Percentiles rank a stretch among this genome's conserved stretches.
Evolutionary conservation across 2,797 vertebrate genomes (phyloP).

Genomic region (Peromyscus aztecus): DNA sequence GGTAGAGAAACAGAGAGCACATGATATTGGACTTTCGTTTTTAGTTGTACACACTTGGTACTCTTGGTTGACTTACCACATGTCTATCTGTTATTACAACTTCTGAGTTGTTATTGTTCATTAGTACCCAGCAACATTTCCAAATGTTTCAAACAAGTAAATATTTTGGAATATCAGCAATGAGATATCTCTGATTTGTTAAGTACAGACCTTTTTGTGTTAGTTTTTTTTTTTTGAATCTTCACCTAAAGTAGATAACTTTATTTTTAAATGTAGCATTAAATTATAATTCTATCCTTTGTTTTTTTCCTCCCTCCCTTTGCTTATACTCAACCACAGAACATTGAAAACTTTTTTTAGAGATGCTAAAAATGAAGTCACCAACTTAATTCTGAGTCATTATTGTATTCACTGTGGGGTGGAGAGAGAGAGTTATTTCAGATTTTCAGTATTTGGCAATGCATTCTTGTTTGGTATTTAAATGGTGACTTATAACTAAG

Average conservation of each 20-base stretch:
- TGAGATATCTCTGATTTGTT: slow-evolving; percentile 54
- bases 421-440: slow-evolving; percentile 44
- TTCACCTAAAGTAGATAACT: slow-evolving; percentile 12
- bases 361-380: slow-evolving; percentile 66
- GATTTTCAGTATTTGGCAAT: slow-evolving; percentile 30
- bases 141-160: slow-evolving; percentile 47
- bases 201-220: slow-evolving; percentile 47
- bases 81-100: slow-evolving; percentile 50
- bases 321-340: slow-evolving; percentile 6
- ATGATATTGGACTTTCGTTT: neutral
- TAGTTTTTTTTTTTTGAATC: slow-evolving; percentile 48
- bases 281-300: slow-evolving; percentile 6
- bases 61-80: slow-evolving; percentile 58
- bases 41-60: slow-evolving; percentile 36
- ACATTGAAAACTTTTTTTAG: slow-evolving; percentile 28
- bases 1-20: neutral
- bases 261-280: slow-evolving; percentile 40
- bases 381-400: slow-evolving; percentile 47
- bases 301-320: neutral
- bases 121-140: slow-evolving; percentile 63
- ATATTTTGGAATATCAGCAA: slow-evolving; percentile 47
- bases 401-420: slow-evolving; percentile 2
- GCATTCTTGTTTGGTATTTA: slow-evolving; percentile 65
- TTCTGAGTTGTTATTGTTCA: slow-evolving; percentile 49
- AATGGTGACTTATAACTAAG: slow-evolving; percentile 63